phyloP scores from a whole-genome alignment of 2,113 vertebrate species.

The Malurus elegans region DNA sequence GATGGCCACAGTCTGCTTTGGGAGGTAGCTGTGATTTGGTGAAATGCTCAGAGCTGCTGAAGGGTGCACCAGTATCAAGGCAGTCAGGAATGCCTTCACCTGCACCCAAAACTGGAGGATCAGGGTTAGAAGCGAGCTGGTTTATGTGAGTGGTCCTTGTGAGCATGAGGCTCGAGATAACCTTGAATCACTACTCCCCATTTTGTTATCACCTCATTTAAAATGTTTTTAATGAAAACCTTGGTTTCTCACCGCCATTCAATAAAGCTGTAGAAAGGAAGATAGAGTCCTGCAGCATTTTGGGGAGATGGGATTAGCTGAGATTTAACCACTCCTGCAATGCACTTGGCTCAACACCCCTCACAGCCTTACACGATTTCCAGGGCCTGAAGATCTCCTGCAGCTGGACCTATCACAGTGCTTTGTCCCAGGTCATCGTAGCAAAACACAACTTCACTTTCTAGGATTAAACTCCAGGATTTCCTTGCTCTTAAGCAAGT shows the following conservation, averaged over 20 bases:
- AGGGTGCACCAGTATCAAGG: background rate
- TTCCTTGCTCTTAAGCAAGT: conserved; percentile 10
- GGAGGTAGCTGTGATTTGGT: background rate
- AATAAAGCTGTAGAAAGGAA: background rate
- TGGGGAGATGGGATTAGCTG: background rate
- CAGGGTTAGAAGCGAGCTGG: background rate
- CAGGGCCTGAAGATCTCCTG: background rate
- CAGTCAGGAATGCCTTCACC: background rate
- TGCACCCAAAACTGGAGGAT: background rate
- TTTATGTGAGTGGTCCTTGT: background rate
- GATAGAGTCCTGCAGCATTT: accelerated
- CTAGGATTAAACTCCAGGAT: conserved; percentile 55
- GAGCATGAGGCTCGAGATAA: background rate
- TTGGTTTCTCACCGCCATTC: background rate
- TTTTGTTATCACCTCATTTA: background rate
- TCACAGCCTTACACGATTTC: background rate
- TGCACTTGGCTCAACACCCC: background rate
- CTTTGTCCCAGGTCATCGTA: background rate
- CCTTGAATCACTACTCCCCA: background rate
- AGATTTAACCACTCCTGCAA: background rate
- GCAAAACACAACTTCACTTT: conserved; percentile 18
- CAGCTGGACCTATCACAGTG: background rate
- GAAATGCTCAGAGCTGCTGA: background rate
- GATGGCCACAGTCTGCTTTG: background rate
- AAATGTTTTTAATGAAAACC: background rate